Evolutionary conservation across 2,888 invertebrate species (phyloP), one percentile per base, ranked within the genome.

Genomic region (Cosmorhoe ocellata): DNA sequence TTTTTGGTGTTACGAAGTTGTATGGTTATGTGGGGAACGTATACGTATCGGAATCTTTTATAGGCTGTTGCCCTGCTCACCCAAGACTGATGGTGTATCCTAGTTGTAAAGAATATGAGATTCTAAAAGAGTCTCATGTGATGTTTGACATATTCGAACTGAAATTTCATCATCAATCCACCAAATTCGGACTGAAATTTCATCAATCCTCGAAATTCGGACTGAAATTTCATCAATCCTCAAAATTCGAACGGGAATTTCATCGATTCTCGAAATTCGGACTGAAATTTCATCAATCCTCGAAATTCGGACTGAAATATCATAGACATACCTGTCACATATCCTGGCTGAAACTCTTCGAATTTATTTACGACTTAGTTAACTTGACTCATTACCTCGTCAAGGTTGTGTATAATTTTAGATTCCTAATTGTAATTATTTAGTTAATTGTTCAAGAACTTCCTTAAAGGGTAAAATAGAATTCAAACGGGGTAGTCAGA

Each of bases 1-100:
- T 24, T 34, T 34, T 43, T 43, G 30, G 31, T 3, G 24, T 7
- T 3, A 7, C 7, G 32, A 41, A 27, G 33, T 11, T 38, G 10
- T 45, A 18, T 45, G 39, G 31, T 50, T 41, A 34, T 36, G 42
- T 39, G 42, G 49, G 30, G 41, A 40, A 51, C 45, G 51, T 46
- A 42, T 38, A 48, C 43, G 45, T 45, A 51, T 44, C 51, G 47
- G 57, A 53, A 53, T 41, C 47, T 37, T 33, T 22, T 38, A 36
- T 27, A 33, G 51, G 51, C 28, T 39, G 38, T 10, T 40, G 10
- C 37, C 38, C 38, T 42, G 7, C 22, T 43, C 24, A 32, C 48
- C 69, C 67, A 71, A 84, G 84, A 84, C 85, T 85, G 85, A 84
- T 71, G 71, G 75, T 78, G 72, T 76, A 75, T 67, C 71, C 63